Conservation (phyloP, 2,888 invertebrate genomes). For the Scaptomyza caliginosa region DNA sequence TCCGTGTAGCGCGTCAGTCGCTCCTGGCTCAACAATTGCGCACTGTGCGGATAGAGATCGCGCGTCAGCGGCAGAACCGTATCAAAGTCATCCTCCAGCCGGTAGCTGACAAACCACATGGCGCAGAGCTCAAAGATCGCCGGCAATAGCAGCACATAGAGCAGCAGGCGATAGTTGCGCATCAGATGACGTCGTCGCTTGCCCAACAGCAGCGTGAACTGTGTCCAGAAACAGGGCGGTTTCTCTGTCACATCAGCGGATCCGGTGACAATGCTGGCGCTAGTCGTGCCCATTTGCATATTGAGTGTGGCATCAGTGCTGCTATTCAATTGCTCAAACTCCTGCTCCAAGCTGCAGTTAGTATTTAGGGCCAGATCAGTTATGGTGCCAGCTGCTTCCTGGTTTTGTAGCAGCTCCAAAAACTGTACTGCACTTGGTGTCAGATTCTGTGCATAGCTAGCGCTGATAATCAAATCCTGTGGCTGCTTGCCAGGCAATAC, state of each 20-base stretch:
- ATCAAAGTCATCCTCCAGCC: conserved; percentile 88
- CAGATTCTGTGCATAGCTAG: conserved; percentile 70
- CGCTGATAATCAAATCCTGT: conserved; percentile 68
- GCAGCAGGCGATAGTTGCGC: conserved; percentile 86
- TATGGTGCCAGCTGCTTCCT: conserved; percentile 82
- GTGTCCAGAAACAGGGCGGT: conserved; percentile 55
- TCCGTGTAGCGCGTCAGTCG: conserved; percentile 64
- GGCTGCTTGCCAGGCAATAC: conserved; percentile 43
- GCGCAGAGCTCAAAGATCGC: conserved; percentile 87
- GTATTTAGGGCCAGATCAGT: conserved; percentile 86
- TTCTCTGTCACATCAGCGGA: conserved; percentile 55
- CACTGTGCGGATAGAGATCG: conserved; percentile 85
- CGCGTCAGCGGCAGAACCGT: conserved; percentile 85
- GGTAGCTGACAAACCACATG: conserved; percentile 88
- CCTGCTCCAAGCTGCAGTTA: conserved; percentile 87
- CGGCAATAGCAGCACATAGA: conserved; percentile 87
- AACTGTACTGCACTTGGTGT: conserved; percentile 64
- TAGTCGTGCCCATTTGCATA: conserved; percentile 8
- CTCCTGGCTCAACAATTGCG: conserved; percentile 83
- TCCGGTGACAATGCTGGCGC: conserved; percentile 40
- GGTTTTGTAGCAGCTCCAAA: conserved; percentile 84
- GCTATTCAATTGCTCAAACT: conserved; percentile 84
- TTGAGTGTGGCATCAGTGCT: conserved; percentile 23
- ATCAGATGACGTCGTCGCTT: conserved; percentile 86
- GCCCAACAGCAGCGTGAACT: conserved; percentile 85